Evolutionary conservation across 1,140 invertebrate genomes (phyloP), one percentile per base, ranked within the genome.

Genomic region (Aphaenogaster rudis): DNA sequence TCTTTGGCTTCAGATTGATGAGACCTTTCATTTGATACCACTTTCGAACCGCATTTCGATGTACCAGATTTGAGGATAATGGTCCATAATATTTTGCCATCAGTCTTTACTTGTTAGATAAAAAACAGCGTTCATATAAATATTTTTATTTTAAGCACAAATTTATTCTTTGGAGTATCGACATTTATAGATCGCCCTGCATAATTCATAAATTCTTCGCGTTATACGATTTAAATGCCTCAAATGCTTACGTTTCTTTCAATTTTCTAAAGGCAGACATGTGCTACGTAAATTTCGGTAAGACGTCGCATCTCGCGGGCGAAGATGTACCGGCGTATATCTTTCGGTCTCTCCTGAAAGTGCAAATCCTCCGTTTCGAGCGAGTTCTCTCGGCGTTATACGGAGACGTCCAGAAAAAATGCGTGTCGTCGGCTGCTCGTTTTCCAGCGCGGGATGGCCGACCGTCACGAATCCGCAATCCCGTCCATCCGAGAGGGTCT

Each of bases 81-180:
- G 28, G 28, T 28, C 28, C 28, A 28, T 28, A 28, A 28, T 28
- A 28, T 28, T 28, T 28, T 28, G 28, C 28, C 28, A 28, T 1
- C 28, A 28, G 28, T 0, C 28, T 28, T 28, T 28, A 28, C 28
- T 28, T 28, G 28, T 28, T 28, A 28, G 28, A 28, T 28, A 28
- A 28, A 28, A 28, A n/a, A 21, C 5, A 21, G 9, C n/a, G 8
- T 50, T 54, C 4, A 15, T 59, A 15, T 21, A 74, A 48, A 57
- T 28, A 59, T 28, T 74, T 21, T 74, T 6, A 17, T 54, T 28
- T 39, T 4, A 33, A 33, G 28, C 17, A n/a, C 17, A 76, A 36
- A 11, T 64, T 45, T 78, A 78, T 86, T 72, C 52, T 28, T 9
- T 39, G 50, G 48, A 82, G 7, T 33, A 86, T 72, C 13, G 2